Evolutionary conservation across 2,113 vertebrate species (phyloP).

Genomic region (Rousettus leschenaultii): DNA sequence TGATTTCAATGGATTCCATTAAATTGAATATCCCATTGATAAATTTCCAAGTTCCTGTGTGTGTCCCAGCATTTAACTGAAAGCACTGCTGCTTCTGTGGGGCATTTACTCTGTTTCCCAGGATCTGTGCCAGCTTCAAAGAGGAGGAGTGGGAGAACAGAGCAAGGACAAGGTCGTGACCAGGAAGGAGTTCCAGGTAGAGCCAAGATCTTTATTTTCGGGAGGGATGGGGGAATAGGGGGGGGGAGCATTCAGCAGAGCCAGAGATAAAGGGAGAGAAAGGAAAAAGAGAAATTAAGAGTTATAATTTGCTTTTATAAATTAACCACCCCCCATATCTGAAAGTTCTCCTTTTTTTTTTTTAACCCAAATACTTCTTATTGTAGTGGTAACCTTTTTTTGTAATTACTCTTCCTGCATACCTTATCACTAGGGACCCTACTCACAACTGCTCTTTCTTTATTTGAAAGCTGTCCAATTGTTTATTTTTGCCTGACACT

Average conservation of each 20-base stretch:
- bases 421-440: background rate
- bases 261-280: background rate
- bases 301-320: background rate
- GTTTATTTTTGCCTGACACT: background rate
- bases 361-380: background rate
- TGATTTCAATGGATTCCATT: background rate
- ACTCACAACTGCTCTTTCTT: background rate
- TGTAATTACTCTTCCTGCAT: background rate
- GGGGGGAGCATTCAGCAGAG: background rate
- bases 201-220: background rate
- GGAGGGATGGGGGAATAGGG: no score
- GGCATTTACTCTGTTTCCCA: background rate
- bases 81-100: background rate
- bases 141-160: no score
- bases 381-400: background rate
- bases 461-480: background rate
- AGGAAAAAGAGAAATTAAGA: background rate
- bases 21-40: background rate
- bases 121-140: background rate
- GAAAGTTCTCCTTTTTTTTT: background rate
- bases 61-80: background rate
- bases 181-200: background rate
- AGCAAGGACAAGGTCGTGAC: background rate
- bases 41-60: background rate
- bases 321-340: background rate